Base-by-base conservation (phyloP, 2,797 vertebrate genomes). In the Cephalopachus bancanus region DNA sequence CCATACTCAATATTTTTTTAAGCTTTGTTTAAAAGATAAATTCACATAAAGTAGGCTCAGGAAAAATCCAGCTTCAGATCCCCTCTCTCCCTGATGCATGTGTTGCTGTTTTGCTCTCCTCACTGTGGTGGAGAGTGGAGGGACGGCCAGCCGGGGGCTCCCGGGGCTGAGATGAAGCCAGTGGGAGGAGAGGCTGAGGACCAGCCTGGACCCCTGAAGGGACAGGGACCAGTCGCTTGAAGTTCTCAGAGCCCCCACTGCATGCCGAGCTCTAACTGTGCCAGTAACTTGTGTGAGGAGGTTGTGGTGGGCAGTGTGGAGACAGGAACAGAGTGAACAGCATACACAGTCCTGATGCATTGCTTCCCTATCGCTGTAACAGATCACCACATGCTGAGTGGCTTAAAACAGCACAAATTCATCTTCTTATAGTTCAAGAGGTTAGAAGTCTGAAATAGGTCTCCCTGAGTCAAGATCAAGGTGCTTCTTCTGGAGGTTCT, bases 241-340 rank as follows among this genome's bases (percentile, higher is more conserved):
- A 1, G 64, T 4, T 79, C 59, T 69, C 0, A 1, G 51, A 84
- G 24, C 53, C 15, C 33, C 22, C 15, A 19, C 33, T 11, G 12
- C 12, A 8, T 15, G 6, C 37, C 0, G 19, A 62, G 22, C 17
- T 22, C 81, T 53, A 44, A 1, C 4, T 1, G 9, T 49, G 5
- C 53, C 26, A 7, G 9, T 37, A 51, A 17, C 28, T 55, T 9
- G 15, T 69, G 14, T 3, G 26, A 51, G 28, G 26, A 71, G 33
- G 7, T n/a, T 5, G 14, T 11, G 11, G 7, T 3, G 67, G 7
- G 6, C 0, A 1, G 7, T 8, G 4, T 33, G 57, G 37, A 67
- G 91, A 7, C 3, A 33, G n/a, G 30, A 30, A 59, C 22, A 6
- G 26, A 57, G 33, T 4, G 2, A 37, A 20, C 1, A 20, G 80